Evolutionary conservation across 2,797 vertebrate species (phyloP).

Genomic region (Enteromius afrohamiltoni): DNA sequence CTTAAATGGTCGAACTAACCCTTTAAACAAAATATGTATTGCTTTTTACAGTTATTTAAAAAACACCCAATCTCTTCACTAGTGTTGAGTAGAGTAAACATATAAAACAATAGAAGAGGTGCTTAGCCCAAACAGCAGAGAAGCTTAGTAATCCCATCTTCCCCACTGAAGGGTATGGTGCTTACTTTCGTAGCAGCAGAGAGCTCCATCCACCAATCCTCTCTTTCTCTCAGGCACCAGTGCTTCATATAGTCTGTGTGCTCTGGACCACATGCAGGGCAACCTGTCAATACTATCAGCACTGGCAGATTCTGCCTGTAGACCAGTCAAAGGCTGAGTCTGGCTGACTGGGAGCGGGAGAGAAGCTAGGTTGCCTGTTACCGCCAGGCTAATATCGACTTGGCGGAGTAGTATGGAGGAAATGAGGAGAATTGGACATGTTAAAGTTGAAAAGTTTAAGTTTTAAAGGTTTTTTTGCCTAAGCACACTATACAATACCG

Average conservation of each 20-base stretch:
- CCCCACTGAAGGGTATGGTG: conserved; percentile 10
- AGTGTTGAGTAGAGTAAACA: not conserved
- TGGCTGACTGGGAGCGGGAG: conserved; percentile 46
- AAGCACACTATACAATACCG: not conserved
- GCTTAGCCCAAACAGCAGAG: conserved; percentile 15
- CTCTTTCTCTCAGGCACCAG: conserved; percentile 39
- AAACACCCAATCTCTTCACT: not conserved
- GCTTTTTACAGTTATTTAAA: not conserved
- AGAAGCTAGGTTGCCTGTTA: conserved; percentile 43
- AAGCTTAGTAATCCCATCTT: conserved; percentile 36
- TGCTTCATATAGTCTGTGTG: conserved; percentile 51
- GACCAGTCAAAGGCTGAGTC: conserved; percentile 46
- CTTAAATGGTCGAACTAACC: too few species aligned
- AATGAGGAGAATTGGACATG: conserved; percentile 18
- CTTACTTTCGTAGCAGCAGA: conserved; percentile 32
- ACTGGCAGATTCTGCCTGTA: conserved; percentile 47
- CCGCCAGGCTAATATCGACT: conserved; percentile 56
- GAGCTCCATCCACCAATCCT: conserved; percentile 36
- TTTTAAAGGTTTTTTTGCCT: conserved; percentile 16
- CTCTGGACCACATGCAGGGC: conserved; percentile 53
- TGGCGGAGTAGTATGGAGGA: conserved; percentile 30
- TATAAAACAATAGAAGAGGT: not conserved
- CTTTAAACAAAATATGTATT: not conserved
- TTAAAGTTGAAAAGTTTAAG: conserved; percentile 26
- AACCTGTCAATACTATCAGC: conserved; percentile 59